Evolutionary conservation across 2,113 vertebrate species (phyloP).

Genomic region (Tachysurus fulvidraco): DNA sequence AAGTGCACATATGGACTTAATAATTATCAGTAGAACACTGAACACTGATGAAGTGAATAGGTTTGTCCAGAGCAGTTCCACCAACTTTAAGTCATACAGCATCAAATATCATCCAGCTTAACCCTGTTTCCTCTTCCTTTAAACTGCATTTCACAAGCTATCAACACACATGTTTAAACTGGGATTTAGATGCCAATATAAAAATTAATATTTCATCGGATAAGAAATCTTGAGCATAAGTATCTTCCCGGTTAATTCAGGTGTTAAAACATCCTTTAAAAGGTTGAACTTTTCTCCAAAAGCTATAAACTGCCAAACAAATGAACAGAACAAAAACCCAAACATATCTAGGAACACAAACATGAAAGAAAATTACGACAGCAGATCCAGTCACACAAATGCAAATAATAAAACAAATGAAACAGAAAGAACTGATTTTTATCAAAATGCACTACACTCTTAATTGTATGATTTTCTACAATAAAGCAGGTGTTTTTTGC

Average conservation of each 20-base stretch:
- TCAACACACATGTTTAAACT: conserved; percentile 46
- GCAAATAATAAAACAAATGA: background rate
- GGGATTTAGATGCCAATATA: conserved; percentile 44
- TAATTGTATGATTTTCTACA: background rate
- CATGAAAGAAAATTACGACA: background rate
- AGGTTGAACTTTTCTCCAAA: background rate
- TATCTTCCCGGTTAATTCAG: background rate
- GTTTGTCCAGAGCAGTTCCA: background rate
- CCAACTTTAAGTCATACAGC: conserved; percentile 6
- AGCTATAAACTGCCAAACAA: background rate
- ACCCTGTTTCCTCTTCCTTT: conserved; percentile 4
- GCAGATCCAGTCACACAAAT: background rate
- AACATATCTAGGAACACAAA: background rate
- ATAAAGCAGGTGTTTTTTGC: background rate
- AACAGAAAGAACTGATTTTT: background rate
- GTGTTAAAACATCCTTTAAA: background rate
- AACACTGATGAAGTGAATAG: background rate
- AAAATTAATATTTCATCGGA: conserved; percentile 33
- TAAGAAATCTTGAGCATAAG: background rate
- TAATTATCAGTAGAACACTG: conserved; percentile 20
- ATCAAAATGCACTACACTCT: background rate
- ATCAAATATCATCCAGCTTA: conserved; percentile 15
- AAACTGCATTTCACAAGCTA: conserved; percentile 43
- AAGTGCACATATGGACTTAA: conserved; percentile 18
- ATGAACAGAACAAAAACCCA: background rate